Conservation (phyloP, 2,888 invertebrate genomes). For the Cerastis rubricosa region DNA sequence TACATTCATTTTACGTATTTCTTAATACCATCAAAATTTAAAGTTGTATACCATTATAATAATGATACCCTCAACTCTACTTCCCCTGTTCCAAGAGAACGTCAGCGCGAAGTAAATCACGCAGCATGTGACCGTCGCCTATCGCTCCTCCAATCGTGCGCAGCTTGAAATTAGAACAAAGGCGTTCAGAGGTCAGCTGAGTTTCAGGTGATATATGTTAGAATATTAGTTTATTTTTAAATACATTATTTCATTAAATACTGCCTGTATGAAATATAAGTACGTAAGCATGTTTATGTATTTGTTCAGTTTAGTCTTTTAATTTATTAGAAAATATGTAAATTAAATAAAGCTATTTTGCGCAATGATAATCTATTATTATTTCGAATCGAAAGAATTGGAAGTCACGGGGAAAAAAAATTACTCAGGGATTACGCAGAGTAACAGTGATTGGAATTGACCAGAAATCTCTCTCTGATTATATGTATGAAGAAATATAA, state of each 20-base stretch:
- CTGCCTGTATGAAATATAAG: not conserved
- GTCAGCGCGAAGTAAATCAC: conserved; percentile 78
- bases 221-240: not conserved
- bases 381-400: not conserved
- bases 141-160: conserved; percentile 58
- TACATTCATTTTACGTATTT: too few relatives aligned
- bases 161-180: conserved; percentile 83
- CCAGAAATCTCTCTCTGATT: not conserved
- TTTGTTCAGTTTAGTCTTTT: not conserved
- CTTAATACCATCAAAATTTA: not conserved
- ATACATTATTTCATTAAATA: too few relatives aligned
- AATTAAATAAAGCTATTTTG: too few relatives aligned
- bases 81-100: conserved; percentile 13
- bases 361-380: not conserved
- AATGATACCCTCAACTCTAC: conserved; percentile 32
- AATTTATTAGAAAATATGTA: too few relatives aligned
- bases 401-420: not conserved
- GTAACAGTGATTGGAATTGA: not conserved
- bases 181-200: conserved; percentile 51
- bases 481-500: not conserved
- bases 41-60: conserved; percentile 7
- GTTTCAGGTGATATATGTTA: not conserved
- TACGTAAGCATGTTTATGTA: not conserved
- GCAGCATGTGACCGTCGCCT: conserved; percentile 75
- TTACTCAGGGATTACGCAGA: not conserved